Evolutionary conservation across 2,888 invertebrate species (phyloP).

Genomic region (Macaria liturata): DNA sequence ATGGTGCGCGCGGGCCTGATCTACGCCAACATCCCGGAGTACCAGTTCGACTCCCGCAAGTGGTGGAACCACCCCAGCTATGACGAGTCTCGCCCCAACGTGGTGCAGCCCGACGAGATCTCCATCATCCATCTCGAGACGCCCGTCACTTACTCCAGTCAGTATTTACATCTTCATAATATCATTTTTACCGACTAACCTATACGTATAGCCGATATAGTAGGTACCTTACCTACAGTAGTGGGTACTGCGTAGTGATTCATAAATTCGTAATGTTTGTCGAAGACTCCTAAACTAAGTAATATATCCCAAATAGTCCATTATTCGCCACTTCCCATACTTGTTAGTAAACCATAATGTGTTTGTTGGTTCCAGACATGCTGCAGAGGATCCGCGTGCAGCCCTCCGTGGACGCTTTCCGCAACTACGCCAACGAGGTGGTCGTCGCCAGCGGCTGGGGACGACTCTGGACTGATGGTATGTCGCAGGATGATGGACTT

Average conservation of each 20-base stretch:
- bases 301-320: too few relatives aligned
- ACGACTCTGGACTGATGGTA: conserved; percentile 66
- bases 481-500: background rate
- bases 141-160: conserved; percentile 52
- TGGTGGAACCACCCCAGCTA: conserved; percentile 66
- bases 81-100: conserved; percentile 38
- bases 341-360: too few relatives aligned
- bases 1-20: conserved; percentile 63
- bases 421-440: conserved; percentile 48
- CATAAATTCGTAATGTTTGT: too few relatives aligned
- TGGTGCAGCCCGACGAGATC: conserved; percentile 68
- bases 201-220: too few relatives aligned
- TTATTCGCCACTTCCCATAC: too few relatives aligned
- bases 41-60: conserved; percentile 52
- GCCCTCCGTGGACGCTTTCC: conserved; percentile 49
- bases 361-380: conserved; percentile 31
- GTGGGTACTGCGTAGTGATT: too few relatives aligned
- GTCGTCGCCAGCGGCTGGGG: conserved; percentile 67
- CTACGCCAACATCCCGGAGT: conserved; percentile 48
- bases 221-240: too few relatives aligned
- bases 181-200: background rate
- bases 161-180: conserved; percentile 24
- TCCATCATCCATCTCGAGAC: conserved; percentile 48
- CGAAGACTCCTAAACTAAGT: too few relatives aligned
- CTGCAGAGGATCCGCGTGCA: conserved; percentile 61